Conservation (phyloP, 1,140 invertebrate genomes). For the Homarus americanus region DNA sequence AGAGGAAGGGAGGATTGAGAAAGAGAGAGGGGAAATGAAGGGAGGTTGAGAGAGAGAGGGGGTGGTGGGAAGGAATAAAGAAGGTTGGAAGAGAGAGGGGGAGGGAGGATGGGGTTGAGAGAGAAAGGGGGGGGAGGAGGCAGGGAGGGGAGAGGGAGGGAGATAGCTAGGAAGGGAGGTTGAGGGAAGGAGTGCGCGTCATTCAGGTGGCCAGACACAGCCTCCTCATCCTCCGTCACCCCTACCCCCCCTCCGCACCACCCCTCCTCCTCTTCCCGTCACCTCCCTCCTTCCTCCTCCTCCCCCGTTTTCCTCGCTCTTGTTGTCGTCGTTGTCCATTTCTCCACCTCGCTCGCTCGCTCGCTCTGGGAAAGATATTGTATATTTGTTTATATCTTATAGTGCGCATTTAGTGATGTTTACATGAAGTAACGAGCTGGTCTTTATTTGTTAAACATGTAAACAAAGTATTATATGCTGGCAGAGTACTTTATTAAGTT, state of each 20-base stretch:
- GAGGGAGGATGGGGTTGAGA: background rate
- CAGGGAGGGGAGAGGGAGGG: slow-evolving; percentile 20
- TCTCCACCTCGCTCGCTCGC: background rate
- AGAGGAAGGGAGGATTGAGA: background rate
- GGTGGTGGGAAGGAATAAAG: background rate
- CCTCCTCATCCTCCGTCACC: background rate
- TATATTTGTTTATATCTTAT: background rate
- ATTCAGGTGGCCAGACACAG: slow-evolving; percentile 13
- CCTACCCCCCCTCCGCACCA: background rate
- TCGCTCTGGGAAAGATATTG: background rate
- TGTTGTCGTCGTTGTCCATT: slow-evolving; percentile 44
- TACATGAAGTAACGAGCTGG: no score
- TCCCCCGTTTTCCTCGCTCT: background rate
- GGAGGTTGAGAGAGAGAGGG: background rate
- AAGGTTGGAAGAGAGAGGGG: background rate
- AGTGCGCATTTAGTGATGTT: background rate
- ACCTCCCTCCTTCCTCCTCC: background rate
- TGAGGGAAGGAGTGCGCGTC: slow-evolving; percentile 9
- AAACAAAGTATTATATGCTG: no score
- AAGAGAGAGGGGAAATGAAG: background rate
- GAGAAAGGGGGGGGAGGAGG: slow-evolving; percentile 17
- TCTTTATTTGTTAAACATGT: no score
- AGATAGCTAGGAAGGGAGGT: no score
- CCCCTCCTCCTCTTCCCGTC: background rate
- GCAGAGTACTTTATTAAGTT: no score